These are phyloP conservation scores for Julus scanicus DNA, from an alignment of 2,888 invertebrate genomes.

Conservation along the genomic window DNA sequence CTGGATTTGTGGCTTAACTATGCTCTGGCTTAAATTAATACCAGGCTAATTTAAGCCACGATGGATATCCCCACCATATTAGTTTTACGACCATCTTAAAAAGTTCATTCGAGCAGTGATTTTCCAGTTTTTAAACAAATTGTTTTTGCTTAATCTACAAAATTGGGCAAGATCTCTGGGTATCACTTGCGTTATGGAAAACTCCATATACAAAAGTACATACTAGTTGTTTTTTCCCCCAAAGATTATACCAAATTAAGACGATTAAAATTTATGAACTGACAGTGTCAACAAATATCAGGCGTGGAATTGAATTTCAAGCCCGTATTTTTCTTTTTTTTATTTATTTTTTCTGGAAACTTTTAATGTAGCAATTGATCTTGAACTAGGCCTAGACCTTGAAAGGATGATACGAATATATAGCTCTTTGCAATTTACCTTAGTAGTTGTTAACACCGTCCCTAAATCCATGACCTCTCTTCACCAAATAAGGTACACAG, in stretches of 20 bases:
- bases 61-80: too few species aligned
- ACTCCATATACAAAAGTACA: not conserved
- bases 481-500: not conserved
- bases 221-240: not conserved
- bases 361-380: not conserved
- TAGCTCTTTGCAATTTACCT: not conserved
- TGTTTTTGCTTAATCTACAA: not conserved
- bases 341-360: not conserved
- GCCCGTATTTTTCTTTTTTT: not conserved
- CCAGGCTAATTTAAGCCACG: too few species aligned
- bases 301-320: too few species aligned
- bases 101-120: not conserved
- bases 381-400: conserved; percentile 42
- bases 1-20: too few species aligned
- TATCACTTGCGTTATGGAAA: not conserved
- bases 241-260: too few species aligned
- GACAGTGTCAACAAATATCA: too few species aligned
- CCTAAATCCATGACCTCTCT: not conserved
- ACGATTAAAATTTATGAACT: too few species aligned
- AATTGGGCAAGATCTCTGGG: not conserved
- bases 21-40: too few species aligned
- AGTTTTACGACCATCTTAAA: too few species aligned
- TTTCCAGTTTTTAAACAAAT: too few species aligned
- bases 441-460: not conserved
- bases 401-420: not conserved